Evolutionary conservation across 2,797 vertebrate species (phyloP), one percentile per base, ranked within the genome.

Genomic region (Spinus olivaceus): DNA sequence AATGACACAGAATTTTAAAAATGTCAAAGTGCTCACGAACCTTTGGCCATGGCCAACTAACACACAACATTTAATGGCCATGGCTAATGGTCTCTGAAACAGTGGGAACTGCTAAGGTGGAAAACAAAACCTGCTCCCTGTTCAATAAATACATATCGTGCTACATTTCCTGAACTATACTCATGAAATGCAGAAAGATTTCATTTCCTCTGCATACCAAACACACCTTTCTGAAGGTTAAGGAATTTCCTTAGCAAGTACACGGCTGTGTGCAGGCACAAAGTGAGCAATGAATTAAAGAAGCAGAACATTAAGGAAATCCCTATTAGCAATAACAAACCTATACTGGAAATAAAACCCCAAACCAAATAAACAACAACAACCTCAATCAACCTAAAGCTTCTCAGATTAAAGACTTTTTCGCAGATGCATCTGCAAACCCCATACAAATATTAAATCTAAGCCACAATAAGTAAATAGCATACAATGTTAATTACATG

Each of bases 281-380:
- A 64, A 71, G 10, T 49, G 28, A 95, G 81, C 60, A 83, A 80
- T 30, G 83, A 90, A 78, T 88, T 88, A 78, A 77, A 73, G n/a
- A 5, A 73, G 33, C 7, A 69, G 23, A 73, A 74, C 19, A 37
- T 23, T 41, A 83, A 53, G 42, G 39, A 86, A 88, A 65, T 4
- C 47, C 30, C 24, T 54, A 32, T 23, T 22, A 24, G 11, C 30
- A 78, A 54, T 0, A 47, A 50, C 16, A 90, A 67, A 74, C 4
- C 10, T 30, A 1, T 15, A 25, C 5, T 27, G 14, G 8, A 77
- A 33, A 59, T 39, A 59, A 53, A 64, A 2, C 1, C 6, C 12
- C 25, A 35, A 56, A 28, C 5, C 2, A 15, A 78, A 27, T 28
- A 69, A 20, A 12, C 11, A 53, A 22, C 9, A 56, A 32, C 8